A percentile compares a stretch with the other conserved stretches of the same genome.
Conservation (phyloP, 2,113 vertebrate species). For the Columba janthina region DNA sequence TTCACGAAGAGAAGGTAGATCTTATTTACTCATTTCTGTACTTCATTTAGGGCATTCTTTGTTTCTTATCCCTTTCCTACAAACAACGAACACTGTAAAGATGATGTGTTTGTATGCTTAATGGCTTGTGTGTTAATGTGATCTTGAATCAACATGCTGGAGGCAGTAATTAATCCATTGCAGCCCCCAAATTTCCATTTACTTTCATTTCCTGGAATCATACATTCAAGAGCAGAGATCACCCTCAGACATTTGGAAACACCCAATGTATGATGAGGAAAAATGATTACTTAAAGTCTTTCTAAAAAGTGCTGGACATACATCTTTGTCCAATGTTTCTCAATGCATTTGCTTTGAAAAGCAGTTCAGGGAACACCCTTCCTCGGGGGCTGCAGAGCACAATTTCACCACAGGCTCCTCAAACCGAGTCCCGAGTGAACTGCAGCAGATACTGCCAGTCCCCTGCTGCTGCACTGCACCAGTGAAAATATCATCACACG, state of each 20-base stretch:
- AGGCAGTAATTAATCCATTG: neutral
- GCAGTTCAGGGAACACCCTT: neutral
- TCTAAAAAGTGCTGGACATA: neutral
- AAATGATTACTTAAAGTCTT: neutral
- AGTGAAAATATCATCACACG: rapidly evolving
- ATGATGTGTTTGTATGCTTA: neutral
- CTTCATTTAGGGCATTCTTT: neutral
- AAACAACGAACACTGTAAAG: neutral
- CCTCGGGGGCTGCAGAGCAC: neutral
- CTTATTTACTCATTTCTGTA: neutral
- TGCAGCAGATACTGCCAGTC: neutral
- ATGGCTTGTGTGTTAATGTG: neutral
- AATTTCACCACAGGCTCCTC: neutral
- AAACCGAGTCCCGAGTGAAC: neutral
- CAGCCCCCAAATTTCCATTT: neutral
- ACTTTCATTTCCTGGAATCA: neutral
- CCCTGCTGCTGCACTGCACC: neutral
- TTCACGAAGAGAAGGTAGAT: neutral
- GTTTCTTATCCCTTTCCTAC: neutral
- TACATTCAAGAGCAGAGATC: neutral
- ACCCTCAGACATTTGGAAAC: neutral
- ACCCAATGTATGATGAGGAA: neutral
- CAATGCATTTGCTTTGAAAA: neutral
- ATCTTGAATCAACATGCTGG: neutral
- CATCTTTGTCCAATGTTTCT: neutral